phyloP scores from a whole-genome alignment of 2,797 vertebrate species.

The Peromyscus aztecus region DNA sequence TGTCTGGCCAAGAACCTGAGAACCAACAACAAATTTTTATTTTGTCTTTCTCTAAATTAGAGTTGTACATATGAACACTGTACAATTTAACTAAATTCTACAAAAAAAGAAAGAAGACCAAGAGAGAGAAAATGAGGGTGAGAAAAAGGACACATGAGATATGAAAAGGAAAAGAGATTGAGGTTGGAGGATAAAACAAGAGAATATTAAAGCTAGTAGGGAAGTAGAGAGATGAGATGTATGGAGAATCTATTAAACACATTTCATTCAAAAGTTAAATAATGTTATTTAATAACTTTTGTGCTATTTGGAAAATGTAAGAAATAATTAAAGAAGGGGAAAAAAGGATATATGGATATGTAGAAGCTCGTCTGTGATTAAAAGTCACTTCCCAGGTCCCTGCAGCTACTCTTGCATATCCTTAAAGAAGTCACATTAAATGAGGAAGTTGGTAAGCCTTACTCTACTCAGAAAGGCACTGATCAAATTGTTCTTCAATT shows the following conservation, averaged over 20 bases:
- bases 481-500: background rate
- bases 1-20: too few relatives aligned
- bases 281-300: background rate
- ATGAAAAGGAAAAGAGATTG: background rate
- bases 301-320: background rate
- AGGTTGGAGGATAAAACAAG: background rate
- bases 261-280: background rate
- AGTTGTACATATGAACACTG: background rate
- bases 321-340: background rate
- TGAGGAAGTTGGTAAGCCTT: background rate
- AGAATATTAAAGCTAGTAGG: background rate
- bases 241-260: background rate
- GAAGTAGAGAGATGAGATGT: background rate
- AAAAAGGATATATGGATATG: background rate
- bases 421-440: background rate
- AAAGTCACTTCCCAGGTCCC: background rate
- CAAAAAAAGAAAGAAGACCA: background rate
- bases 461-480: background rate
- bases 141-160: background rate
- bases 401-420: background rate
- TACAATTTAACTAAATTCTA: background rate
- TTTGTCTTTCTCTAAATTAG: background rate
- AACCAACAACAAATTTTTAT: background rate
- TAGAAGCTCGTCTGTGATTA: background rate
- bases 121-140: background rate